Evolutionary conservation across 2,797 vertebrate genomes (phyloP).

Genomic region (Cichlasoma orientale): DNA sequence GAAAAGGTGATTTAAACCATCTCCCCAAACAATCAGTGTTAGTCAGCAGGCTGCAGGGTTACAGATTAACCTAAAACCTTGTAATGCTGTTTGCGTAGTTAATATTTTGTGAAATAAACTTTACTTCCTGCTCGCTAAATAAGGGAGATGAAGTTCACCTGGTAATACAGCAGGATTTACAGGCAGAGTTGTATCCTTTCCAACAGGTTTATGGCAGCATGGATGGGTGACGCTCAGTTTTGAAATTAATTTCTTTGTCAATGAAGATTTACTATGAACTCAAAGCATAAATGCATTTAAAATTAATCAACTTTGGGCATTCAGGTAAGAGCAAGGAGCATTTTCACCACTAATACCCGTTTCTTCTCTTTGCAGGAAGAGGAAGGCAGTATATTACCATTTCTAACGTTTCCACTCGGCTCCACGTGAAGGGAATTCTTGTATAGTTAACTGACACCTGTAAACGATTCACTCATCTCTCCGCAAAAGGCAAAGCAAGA

Average conservation of each 20-base stretch:
- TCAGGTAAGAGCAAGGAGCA: neutral
- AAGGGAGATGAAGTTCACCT: too few relatives aligned
- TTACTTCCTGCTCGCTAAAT: too few relatives aligned
- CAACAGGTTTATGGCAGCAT: too few relatives aligned
- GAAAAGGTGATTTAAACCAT: too few relatives aligned
- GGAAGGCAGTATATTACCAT: conserved; percentile 88
- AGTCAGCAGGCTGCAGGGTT: too few relatives aligned
- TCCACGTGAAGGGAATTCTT: conserved; percentile 59
- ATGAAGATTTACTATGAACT: neutral
- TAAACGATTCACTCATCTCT: conserved; percentile 72
- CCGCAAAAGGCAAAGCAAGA: conserved; percentile 70
- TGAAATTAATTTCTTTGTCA: too few relatives aligned
- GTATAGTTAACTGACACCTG: conserved; percentile 68
- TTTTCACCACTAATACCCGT: neutral
- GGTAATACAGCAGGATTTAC: too few relatives aligned
- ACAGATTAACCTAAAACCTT: too few relatives aligned
- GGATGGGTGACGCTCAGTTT: neutral
- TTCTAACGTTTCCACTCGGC: conserved; percentile 77
- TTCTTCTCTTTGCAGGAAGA: conserved; percentile 84
- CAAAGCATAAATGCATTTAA: neutral
- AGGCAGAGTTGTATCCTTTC: too few relatives aligned
- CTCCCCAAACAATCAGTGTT: too few relatives aligned
- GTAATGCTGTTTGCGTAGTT: too few relatives aligned
- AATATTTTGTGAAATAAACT: too few relatives aligned
- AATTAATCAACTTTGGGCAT: neutral